Evolutionary conservation across 2,797 vertebrate species (phyloP).

Genomic region (Oceanodroma leucorhoa): DNA sequence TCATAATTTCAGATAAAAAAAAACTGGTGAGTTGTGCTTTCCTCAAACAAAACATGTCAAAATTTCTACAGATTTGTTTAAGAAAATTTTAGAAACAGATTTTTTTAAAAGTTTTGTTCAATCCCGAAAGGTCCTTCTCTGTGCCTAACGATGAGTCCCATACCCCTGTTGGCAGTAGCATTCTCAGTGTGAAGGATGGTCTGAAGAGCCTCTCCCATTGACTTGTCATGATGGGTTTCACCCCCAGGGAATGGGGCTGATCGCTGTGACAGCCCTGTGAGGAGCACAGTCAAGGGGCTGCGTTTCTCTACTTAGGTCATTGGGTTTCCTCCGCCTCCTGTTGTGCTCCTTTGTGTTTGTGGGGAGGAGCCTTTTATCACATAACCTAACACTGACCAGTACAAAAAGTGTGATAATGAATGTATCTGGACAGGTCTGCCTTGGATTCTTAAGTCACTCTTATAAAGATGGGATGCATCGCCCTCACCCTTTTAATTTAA

Average conservation of each 20-base stretch:
- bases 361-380: background rate
- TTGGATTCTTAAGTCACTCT: background rate
- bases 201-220: background rate
- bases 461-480: background rate
- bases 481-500: background rate
- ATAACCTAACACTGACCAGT: background rate
- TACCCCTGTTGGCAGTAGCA: background rate
- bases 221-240: background rate
- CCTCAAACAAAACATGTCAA: background rate
- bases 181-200: background rate
- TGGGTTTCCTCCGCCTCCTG: background rate
- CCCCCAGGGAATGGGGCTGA: background rate
- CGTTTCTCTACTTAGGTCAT: background rate
- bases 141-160: background rate
- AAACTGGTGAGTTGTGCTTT: background rate
- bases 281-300: fast-evolving
- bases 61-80: background rate
- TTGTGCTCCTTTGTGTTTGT: background rate
- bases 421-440: background rate
- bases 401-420: background rate
- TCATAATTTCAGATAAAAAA: background rate
- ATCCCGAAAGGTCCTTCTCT: background rate
- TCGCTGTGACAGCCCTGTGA: background rate
- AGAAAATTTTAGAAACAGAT: background rate
- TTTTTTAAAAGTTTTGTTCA: background rate